These are phyloP conservation scores for Rhopalosiphum padi DNA, from an alignment of 1,140 invertebrate species.

Conservation along the genomic window DNA sequence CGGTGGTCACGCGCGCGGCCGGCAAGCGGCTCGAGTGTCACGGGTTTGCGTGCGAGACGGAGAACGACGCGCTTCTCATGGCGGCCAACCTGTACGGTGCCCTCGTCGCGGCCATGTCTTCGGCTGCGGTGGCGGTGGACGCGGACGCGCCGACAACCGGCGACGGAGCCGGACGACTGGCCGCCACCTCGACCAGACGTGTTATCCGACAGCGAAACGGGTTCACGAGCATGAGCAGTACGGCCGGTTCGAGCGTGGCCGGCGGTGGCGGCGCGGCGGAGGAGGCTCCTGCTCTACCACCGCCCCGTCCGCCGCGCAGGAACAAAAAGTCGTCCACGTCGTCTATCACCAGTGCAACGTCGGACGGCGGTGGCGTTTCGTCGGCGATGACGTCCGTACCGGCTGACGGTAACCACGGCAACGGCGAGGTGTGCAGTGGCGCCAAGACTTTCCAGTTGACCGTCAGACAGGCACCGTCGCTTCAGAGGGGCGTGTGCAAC, in stretches of 20 bases:
- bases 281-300: neutral
- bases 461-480: constrained; percentile 29
- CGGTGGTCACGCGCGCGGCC: constrained; percentile 80
- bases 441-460: constrained; percentile 38
- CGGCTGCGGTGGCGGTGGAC: constrained; percentile 61
- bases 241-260: constrained; percentile 13
- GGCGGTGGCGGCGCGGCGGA: neutral
- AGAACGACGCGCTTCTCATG: constrained; percentile 88
- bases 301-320: constrained; percentile 34
- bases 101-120: constrained; percentile 74
- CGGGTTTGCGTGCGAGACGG: constrained; percentile 85
- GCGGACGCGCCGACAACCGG: constrained; percentile 62
- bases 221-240: constrained; percentile 45
- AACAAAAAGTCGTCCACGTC: neutral
- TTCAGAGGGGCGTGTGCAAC: constrained; percentile 33
- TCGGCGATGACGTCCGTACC: neutral
- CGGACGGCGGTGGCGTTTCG: neutral
- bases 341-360: neutral
- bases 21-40: constrained; percentile 83
- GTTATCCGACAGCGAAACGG: constrained; percentile 29
- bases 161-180: neutral
- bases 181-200: neutral
- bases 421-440: neutral
- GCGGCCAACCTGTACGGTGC: constrained; percentile 89
- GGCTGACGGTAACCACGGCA: neutral